A percentile compares a stretch with the other conserved stretches of the same genome.
Conservation (phyloP, 2,797 vertebrate species). For the Mus minutoides region DNA sequence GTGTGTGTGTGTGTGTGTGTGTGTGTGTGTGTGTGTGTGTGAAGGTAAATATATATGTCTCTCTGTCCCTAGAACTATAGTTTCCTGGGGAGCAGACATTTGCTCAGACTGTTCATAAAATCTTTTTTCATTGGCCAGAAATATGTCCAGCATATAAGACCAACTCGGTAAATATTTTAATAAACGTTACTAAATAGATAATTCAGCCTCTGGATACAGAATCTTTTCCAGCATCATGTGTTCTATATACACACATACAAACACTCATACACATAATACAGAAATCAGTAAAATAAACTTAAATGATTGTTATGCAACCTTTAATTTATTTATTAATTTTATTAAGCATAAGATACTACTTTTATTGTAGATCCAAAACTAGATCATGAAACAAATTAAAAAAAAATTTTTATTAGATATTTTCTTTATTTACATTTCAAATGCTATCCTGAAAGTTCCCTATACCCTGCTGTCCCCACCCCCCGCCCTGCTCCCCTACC, state of each 20-base stretch:
- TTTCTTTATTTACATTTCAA: too few species aligned
- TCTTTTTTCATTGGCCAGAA: not conserved
- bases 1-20: fast-evolving
- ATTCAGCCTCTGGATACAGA: slow-evolving; percentile 29
- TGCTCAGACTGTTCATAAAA: not conserved
- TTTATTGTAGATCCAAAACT: slow-evolving; percentile 16
- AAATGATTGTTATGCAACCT: not conserved
- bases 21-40: too few species aligned
- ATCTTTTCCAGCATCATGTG: not conserved
- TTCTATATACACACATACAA: not conserved
- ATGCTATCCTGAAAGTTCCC: too few species aligned
- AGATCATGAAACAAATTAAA: not conserved
- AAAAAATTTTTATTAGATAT: too few species aligned
- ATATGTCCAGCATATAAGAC: not conserved
- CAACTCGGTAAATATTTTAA: not conserved
- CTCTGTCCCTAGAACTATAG: not conserved
- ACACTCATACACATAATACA: not conserved
- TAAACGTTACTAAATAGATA: not conserved
- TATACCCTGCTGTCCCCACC: too few species aligned
- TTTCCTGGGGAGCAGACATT: not conserved
- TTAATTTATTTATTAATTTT: too few species aligned
- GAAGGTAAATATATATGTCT: not conserved
- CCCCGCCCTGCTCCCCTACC: too few species aligned
- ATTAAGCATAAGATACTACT: not conserved
- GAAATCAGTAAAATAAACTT: not conserved